A percentile compares a stretch with the other conserved stretches of the same genome.
Conservation (phyloP, 2,113 vertebrate species). For the Oxyruncus cristatus region DNA sequence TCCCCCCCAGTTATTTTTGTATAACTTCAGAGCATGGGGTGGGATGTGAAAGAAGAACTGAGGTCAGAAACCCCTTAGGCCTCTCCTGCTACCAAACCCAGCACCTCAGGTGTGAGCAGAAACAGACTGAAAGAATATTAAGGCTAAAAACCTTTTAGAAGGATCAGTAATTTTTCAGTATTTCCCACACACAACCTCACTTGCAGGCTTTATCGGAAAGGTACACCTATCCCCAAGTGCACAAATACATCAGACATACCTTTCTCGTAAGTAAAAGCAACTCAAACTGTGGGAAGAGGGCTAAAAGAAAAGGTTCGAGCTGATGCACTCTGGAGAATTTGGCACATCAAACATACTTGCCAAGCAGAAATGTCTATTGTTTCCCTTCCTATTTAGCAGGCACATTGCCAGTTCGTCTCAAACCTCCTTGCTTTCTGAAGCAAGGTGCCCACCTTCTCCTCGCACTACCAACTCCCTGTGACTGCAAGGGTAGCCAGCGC, state of each 20-base stretch:
- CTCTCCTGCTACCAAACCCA: background rate
- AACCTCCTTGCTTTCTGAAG: background rate
- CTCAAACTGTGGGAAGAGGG: background rate
- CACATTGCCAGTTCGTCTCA: background rate
- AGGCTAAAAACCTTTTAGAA: conserved; percentile 37
- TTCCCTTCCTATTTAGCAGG: background rate
- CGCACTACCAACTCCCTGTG: background rate
- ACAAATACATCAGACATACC: background rate
- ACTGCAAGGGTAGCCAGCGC: background rate
- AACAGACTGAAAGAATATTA: background rate
- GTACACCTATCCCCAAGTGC: background rate
- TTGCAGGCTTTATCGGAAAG: background rate
- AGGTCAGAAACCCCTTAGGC: background rate
- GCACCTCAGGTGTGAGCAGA: background rate
- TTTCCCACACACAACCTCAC: background rate
- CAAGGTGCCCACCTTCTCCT: background rate
- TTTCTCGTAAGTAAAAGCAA: background rate
- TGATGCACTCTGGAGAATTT: background rate
- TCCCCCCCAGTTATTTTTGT: background rate
- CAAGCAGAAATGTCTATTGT: background rate
- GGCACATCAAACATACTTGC: background rate
- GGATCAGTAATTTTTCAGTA: background rate
- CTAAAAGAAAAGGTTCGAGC: background rate
- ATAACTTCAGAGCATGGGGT: background rate
- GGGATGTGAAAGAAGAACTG: background rate